Percentiles rank a stretch among this genome's conserved stretches.
Evolutionary conservation across 2,113 vertebrate genomes (phyloP).

Genomic region (Melospiza melodia): DNA sequence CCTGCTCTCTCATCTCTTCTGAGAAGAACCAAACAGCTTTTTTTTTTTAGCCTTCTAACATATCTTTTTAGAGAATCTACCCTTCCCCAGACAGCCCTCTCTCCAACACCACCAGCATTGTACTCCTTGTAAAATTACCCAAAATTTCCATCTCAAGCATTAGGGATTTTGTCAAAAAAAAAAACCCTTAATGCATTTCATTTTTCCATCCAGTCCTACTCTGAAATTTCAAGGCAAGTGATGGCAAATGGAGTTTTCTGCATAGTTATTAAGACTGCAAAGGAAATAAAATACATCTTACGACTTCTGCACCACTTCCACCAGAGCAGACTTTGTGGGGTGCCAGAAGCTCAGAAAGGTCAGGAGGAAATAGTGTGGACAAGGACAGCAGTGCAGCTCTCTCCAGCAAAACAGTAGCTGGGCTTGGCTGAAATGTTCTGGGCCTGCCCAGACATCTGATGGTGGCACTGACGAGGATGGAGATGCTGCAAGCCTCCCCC

Average conservation of each 20-base stretch:
- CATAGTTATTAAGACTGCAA: neutral
- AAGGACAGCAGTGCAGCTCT: neutral
- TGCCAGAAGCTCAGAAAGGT: neutral
- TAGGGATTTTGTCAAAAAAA: constrained; percentile 24
- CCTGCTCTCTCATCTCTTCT: constrained; percentile 42
- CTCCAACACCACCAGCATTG: constrained; percentile 38
- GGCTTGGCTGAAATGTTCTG: neutral
- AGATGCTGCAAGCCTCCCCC: neutral
- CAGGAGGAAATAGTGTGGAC: neutral
- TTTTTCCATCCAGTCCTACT: neutral
- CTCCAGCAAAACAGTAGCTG: neutral
- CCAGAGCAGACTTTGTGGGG: neutral
- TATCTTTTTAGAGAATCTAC: constrained; percentile 42
- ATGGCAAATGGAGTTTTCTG: neutral
- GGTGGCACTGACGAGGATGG: neutral
- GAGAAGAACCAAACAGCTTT: constrained; percentile 52
- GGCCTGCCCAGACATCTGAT: neutral
- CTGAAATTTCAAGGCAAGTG: neutral
- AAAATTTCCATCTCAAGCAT: neutral
- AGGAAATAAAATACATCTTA: neutral
- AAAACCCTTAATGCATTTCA: neutral
- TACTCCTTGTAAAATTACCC: constrained; percentile 10
- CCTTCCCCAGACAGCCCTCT: neutral
- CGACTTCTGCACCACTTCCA: neutral
- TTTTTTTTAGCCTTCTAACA: constrained; percentile 46